Base-by-base conservation (phyloP, 30 jellyfish, hydroid and myxozoan genomes). In the Hydractinia symbiolongicarpus region DNA sequence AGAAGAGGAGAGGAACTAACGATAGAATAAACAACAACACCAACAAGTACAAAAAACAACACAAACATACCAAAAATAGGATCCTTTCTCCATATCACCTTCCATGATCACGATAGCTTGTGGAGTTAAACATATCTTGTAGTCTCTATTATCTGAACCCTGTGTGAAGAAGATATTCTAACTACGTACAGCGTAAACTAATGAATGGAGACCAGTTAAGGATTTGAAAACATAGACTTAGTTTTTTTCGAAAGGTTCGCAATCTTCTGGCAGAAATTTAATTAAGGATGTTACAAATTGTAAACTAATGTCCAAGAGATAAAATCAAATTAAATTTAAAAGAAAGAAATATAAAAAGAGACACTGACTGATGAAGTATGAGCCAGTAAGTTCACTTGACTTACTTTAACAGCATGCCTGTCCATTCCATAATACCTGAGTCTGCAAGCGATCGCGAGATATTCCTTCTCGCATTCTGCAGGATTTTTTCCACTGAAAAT, bases 401-500 rank as follows among this genome's bases (percentile, higher is more conserved):
- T 16, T 86, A 91, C 98, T 84, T 79, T 76, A 7, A 86, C 98
- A 4, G 89, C 62, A 69, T 91, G 98, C 53, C 72, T 64, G 77
- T 91, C 98, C 78, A 91, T 78, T 8, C 98, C 98, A 79, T 82
- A 91, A 76, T 79, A 82, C 53, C 83, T 95, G 51, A 91, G 78
- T 14, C 81, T 79, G 60, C 83, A 71, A 49, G 93, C 98, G 2
- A 91, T 91, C 13, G 68, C 84, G 77, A 91, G 76, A 66, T 87
- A 91, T 73, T 82, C 71, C 15, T 67, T 54, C 75, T 91, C 98
- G 76, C 98, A 91, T 67, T 91, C 96, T 19, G 98, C 96, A 3
- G 98, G 98, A 76, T 86, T 91, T 79, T 86, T 60, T 0, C 98
- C 98, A 68, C 98, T 91, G 67, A 14, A 85, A 68, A 71, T 21